Conservation (phyloP, 1,140 invertebrate species). For the Drosophila baimaii region DNA sequence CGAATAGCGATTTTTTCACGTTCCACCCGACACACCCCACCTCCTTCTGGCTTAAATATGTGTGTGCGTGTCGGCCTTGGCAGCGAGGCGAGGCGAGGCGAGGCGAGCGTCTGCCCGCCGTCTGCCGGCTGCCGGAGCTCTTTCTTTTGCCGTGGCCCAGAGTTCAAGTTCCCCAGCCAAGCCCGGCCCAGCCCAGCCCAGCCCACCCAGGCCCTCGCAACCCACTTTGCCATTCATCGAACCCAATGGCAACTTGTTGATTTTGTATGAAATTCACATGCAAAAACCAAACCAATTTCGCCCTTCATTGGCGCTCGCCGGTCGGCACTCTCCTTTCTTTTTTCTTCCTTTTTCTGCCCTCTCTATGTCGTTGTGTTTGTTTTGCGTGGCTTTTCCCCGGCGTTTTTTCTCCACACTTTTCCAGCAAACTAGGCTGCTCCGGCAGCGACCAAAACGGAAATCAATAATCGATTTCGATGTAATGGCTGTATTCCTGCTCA, state of each 20-base stretch:
- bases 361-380: constrained; percentile 47
- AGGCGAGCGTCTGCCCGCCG: constrained; percentile 53
- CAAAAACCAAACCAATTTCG: constrained; percentile 65
- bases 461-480: constrained; percentile 59
- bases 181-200: neutral
- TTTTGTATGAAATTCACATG: constrained; percentile 61
- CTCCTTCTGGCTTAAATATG: constrained; percentile 27
- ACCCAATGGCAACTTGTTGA: constrained; percentile 64
- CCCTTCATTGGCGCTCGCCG: constrained; percentile 56
- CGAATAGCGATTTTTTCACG: constrained; percentile 61
- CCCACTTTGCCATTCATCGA: constrained; percentile 49
- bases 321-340: constrained; percentile 40
- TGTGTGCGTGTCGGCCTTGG: constrained; percentile 53
- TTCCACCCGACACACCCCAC: constrained; percentile 37
- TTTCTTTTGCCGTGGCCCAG: constrained; percentile 46
- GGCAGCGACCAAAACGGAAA: constrained; percentile 40
- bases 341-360: neutral
- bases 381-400: constrained; percentile 41
- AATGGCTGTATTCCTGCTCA: constrained; percentile 17
- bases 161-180: constrained; percentile 47
- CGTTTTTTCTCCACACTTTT: constrained; percentile 20
- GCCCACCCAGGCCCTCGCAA: neutral
- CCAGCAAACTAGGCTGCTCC: constrained; percentile 45
- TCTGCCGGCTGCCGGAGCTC: constrained; percentile 49
- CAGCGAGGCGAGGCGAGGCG: constrained; percentile 21